phyloP scores from a whole-genome alignment of 1,140 invertebrate genomes.

The Cherax quadricarinatus region DNA sequence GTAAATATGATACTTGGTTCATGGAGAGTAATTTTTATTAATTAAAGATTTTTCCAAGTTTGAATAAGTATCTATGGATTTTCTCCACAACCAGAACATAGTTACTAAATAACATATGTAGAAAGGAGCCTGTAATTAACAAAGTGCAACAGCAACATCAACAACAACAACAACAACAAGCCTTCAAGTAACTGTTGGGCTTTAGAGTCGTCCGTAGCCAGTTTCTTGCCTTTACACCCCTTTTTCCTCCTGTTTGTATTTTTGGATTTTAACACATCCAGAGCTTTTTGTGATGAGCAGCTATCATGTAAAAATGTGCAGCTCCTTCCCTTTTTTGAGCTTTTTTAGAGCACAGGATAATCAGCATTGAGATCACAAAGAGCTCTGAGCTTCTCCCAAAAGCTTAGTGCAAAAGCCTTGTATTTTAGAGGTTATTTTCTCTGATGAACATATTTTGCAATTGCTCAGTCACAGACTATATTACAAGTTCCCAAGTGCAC shows the following conservation, averaged over 20 bases:
- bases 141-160: conserved; percentile 37
- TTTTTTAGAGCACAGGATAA: conserved; percentile 44
- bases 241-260: conserved; percentile 71
- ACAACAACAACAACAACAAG: conserved; percentile 32
- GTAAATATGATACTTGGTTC: conserved; percentile 30
- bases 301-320: conserved; percentile 28
- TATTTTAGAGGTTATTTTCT: conserved; percentile 50
- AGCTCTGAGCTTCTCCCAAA: conserved; percentile 67
- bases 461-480: conserved; percentile 38
- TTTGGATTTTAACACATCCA: conserved; percentile 71
- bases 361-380: conserved; percentile 59
- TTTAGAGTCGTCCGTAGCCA: conserved; percentile 69
- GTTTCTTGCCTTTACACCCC: conserved; percentile 68
- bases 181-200: conserved; percentile 69
- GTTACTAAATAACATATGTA: conserved; percentile 34
- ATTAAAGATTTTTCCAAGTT: not conserved
- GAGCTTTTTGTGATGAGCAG: conserved; percentile 67
- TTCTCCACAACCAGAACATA: conserved; percentile 14
- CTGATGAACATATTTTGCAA: conserved; percentile 44
- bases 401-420: conserved; percentile 69
- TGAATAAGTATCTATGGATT: not conserved
- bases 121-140: conserved; percentile 42
- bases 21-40: not conserved
- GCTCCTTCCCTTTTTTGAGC: conserved; percentile 21
- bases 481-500: conserved; percentile 42